Evolutionary conservation across 1,140 invertebrate genomes (phyloP), one percentile per base, ranked within the genome.

Genomic region (Trypoxylus dichotomus): DNA sequence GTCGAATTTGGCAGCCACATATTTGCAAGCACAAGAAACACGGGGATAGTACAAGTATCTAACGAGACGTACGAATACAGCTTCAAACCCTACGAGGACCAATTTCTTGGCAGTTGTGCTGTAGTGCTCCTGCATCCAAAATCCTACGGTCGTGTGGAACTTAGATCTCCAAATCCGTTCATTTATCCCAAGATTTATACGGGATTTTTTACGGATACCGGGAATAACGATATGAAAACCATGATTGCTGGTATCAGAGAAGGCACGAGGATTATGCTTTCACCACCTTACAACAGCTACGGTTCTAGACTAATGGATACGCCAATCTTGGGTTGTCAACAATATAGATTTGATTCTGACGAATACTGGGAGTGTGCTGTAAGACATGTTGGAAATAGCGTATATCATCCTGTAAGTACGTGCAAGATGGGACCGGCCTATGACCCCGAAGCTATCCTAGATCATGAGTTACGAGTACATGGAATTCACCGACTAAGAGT

Each of bases 361-460:
- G 83, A 88, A 2, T 95, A 95, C 80, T 94, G 94, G 92, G 87
- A 89, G 37, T 96, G 94, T 82, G 90, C 91, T 19, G 86, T 93
- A 0, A 87, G 89, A 29, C 88, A 90, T 71, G 88, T 93, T 13
- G 92, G 93, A 1, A 24, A 79, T 1, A 90, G 91, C 54, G 88
- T 93, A 79, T 92, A 94, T 81, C 93, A 95, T 83, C 92, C 92
- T 79, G 87, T 91, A 7, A 88, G 91, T 1, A 93, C 93, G 0
- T 91, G 89, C 24, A 94, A 93, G 85, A 96, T 96, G 94, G 94
- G 94, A 0, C 90, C 92, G 0, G 25, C 78, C 0, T 84, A 81
- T 1, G 94, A 96, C 85, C 82, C 86, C 1, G 83, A 86, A 29
- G 91, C 94, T 1, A 94, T 96, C 0, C 94, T 96, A 0, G 91